phyloP scores from a whole-genome alignment of 2,113 vertebrate genomes.

The Lichenostomus cassidix region DNA sequence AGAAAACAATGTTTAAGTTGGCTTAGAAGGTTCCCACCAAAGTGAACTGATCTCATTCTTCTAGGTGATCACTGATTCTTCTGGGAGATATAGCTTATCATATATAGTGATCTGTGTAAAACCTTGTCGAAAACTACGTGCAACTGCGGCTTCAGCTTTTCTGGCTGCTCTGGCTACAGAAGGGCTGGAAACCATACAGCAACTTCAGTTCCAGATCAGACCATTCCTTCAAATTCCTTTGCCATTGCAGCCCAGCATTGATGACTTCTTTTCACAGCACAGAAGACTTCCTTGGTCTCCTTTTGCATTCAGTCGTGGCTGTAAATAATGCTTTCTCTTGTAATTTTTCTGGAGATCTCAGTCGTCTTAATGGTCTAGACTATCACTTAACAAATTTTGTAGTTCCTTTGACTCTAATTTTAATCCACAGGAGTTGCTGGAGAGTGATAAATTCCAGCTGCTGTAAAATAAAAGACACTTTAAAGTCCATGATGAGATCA shows the following conservation, averaged over 20 bases:
- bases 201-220: neutral
- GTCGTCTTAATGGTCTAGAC: neutral
- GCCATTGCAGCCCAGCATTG: neutral
- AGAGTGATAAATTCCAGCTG: neutral
- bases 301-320: neutral
- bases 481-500: neutral
- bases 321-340: neutral
- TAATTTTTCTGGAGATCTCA: neutral
- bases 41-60: neutral
- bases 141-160: neutral
- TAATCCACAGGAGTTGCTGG: neutral
- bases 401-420: neutral
- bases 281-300: neutral
- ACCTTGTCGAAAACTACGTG: neutral
- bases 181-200: neutral
- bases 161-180: neutral
- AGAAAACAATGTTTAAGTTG: neutral
- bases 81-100: neutral
- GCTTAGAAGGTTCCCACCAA: neutral
- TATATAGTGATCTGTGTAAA: neutral
- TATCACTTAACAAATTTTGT: neutral
- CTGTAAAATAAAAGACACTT: neutral
- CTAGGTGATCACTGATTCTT: neutral
- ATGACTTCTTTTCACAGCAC: neutral
- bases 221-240: neutral